Base-by-base conservation (phyloP, 1,140 invertebrate genomes). In the Globodera rostochiensis region DNA sequence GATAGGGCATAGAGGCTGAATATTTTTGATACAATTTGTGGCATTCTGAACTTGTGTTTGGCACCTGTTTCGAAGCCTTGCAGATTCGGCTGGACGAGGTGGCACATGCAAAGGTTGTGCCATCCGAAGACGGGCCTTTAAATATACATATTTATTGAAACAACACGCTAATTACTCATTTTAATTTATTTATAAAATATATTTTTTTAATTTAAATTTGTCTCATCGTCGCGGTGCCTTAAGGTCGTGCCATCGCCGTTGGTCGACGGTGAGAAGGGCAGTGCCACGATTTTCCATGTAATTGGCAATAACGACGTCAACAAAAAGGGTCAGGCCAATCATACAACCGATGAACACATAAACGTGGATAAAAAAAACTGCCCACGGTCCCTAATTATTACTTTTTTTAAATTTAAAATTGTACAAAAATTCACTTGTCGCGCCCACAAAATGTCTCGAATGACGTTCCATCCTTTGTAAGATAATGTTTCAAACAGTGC, bases 241-340 rank as follows among this genome's bases (percentile, higher is more conserved):
- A 80, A 99, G 92, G 90, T 99, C 98, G 91, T 97, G 97, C 97
- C 98, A 99, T 91, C 98, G 92, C 89, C 98, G 93, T 91, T 99
- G 98, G 91, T 99, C 98, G 7, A 99, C 98, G 50, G 98, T 99
- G 6, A 99, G 91, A 64, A 99, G 91, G 21, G 98, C 98, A 4
- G 98, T 99, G n/a, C 98, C 98, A 91, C 98, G 98, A 90, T 99
- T 99, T 91, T 99, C 96, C 46, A 96, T 98, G 91, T 99, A 99
- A 92, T 99, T 99, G 6, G 98, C 97, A 91, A 99, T 98, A 6
- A 99, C 97, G 3, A 99, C 98, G 75, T 85, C 85, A 36, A 99
- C 98, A 91, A 99, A 99, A 64, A 99, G 90, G 0, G 98, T 99
- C 49, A 99, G 91, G 13, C 98, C 98, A 91, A 99, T 99, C 96